Base-by-base conservation (phyloP, 30 jellyfish, hydroid and myxozoan genomes). In the Phacellophora camtschatica region DNA sequence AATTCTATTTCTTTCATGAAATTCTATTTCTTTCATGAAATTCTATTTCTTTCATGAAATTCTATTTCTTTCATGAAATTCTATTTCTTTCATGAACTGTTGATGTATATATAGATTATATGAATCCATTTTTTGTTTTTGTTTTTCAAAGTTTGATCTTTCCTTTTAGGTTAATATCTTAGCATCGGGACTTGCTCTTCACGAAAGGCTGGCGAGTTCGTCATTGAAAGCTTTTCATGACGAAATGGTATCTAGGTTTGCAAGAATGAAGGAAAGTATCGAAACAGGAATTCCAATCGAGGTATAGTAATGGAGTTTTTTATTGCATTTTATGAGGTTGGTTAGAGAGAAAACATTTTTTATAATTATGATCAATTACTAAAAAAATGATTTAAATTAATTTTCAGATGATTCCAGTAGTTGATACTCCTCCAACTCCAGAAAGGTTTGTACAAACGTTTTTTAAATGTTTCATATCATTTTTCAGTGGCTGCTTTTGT, bases 231-330 rank as follows among this genome's bases (percentile, higher is more conserved):
- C 96, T 22, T 93, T 93, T 32, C 99, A 93, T 46, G 99, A 93
- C 34, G 81, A 78, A 55, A 93, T 93, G 96, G 92, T 86, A 16
- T 57, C 74, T 43, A 86, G 81, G 97, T 93, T 67, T 59, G 92
- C 85, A 10, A 84, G 95, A 23, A 81, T 93, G 96, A 86, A 79
- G 64, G 89, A 73, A 22, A 93, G 99, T 71, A 69, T 93, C 36
- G 99, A 93, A 75, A 93, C 97, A 11, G 99, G 99, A 46, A 48
- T 72, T 22, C 95, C 97, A 16, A 81, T 93, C 72, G 99, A 93
- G 97, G 99, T 93, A 13, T 33, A 39, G 11, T 20, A n/a, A n/a
- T n/a, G n/a, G n/a, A n/a, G n/a, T n/a, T n/a, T n/a, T 11, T 13
- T 7, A 41, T 41, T 8, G 55, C 55, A 41, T 41, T 41, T 41